Evolutionary conservation across 2,113 vertebrate species (phyloP), one percentile per base, ranked within the genome.

Genomic region (Ptychochromis oligacanthus): DNA sequence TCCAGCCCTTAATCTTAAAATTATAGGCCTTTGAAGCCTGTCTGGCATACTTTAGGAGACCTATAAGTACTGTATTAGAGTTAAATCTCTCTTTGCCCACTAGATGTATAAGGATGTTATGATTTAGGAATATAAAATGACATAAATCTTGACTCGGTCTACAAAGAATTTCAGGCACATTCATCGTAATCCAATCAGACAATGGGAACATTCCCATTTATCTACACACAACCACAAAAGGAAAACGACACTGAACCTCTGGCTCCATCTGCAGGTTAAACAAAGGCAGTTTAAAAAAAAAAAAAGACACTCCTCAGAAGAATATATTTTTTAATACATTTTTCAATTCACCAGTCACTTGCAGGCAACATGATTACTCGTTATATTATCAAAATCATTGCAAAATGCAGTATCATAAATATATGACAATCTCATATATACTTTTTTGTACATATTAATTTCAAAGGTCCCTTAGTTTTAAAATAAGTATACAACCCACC

Each of bases 381-480:
- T 91, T 89, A 93, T 86, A 88, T 91, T 88, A 93, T 57, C 86
- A 89, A 89, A 92, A 92, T 93, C 61, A 90, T 79, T 91, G 83
- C 65, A 90, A 92, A 90, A 92, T 55, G 82, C 87, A 81, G 64
- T 82, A 85, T 93, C 84, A 94, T 95, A 94, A 94, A 94, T 94
- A 94, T 90, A 91, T 87, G 87, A 83, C 86, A 88, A 90, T 92
- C 85, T 92, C 81, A 85, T 89, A 93, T 90, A 94, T 86, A 88
- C 24, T 87, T 93, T 82, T 92, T 92, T 94, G 84, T 93, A 91
- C 91, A 95, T 79, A 87, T 82, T 89, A 10, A 86, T 88, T 91
- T 87, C 82, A 82, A 92, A 88, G 85, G 82, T 92, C 90, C 91
- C 89, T 92, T 84, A 82, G 83, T 76, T 92, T 92, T 88, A 93